Evolutionary conservation across 2,888 invertebrate species (phyloP).

Genomic region (Ennomos erosarius): DNA sequence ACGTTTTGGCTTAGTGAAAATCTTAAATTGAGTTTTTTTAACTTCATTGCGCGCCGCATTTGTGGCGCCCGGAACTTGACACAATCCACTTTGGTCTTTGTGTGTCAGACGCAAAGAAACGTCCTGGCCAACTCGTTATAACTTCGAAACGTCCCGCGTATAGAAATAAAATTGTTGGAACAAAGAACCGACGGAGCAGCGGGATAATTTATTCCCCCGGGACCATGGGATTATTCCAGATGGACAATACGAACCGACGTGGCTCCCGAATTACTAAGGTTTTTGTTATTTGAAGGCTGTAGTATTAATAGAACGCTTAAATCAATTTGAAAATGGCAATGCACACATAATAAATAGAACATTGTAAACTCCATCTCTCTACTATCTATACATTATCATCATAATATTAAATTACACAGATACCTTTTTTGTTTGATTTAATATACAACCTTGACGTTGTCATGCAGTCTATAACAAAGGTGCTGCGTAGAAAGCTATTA

Average conservation of each 20-base stretch:
- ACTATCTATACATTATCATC: too few relatives aligned
- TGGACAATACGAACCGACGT: slow-evolving; percentile 36
- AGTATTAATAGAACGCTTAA: background rate
- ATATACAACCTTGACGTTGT: too few relatives aligned
- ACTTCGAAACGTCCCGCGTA: slow-evolving; percentile 38
- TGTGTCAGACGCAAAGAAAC: slow-evolving; percentile 18
- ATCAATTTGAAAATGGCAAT: too few relatives aligned
- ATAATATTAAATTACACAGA: too few relatives aligned
- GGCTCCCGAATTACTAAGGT: slow-evolving; percentile 14
- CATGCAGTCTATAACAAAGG: too few relatives aligned
- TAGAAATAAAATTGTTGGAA: slow-evolving; percentile 53
- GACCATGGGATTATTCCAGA: slow-evolving; percentile 43
- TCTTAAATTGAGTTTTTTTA: too few relatives aligned
- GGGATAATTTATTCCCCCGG: slow-evolving; percentile 66
- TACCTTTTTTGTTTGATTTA: too few relatives aligned
- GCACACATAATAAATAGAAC: too few relatives aligned
- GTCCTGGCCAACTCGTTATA: slow-evolving; percentile 26
- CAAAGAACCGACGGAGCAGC: slow-evolving; percentile 54
- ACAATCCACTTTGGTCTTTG: slow-evolving; percentile 26
- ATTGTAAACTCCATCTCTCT: too few relatives aligned
- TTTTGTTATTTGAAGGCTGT: slow-evolving; percentile 1
- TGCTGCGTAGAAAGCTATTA: too few relatives aligned
- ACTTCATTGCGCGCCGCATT: too few relatives aligned
- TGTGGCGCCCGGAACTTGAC: slow-evolving; percentile 2
- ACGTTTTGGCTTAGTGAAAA: too few relatives aligned